A percentile compares a stretch with the other conserved stretches of the same genome.
These are phyloP conservation scores for Diceros bicornis DNA, from an alignment of 2,797 vertebrate genomes.

Conservation along the genomic window DNA sequence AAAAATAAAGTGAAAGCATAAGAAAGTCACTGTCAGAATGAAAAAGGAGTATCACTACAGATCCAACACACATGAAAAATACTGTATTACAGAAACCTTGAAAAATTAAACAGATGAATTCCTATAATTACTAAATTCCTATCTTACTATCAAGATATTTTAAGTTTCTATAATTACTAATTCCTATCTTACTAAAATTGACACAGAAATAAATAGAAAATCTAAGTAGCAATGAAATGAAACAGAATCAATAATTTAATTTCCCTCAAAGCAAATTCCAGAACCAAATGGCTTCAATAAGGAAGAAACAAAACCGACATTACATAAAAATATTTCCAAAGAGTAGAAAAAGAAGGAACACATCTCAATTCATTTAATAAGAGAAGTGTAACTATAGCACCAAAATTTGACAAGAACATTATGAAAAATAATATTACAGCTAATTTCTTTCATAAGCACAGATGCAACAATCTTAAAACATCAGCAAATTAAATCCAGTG, in stretches of 20 bases:
- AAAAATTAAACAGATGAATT: background rate
- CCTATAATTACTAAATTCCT: too few relatives aligned
- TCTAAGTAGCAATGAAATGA: constrained; percentile 22
- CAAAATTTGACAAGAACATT: background rate
- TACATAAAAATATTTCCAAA: background rate
- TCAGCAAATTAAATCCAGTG: background rate
- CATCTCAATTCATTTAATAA: background rate
- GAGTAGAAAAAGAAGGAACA: background rate
- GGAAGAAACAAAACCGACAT: background rate
- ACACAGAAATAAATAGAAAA: background rate
- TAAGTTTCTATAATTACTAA: too few relatives aligned
- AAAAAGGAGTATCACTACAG: background rate
- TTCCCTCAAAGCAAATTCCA: constrained; percentile 21
- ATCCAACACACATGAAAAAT: background rate
- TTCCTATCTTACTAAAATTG: background rate
- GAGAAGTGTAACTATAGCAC: background rate
- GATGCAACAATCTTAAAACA: background rate
- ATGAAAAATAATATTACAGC: background rate
- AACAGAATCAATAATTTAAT: background rate
- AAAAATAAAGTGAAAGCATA: background rate
- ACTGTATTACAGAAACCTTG: background rate
- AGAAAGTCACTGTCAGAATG: background rate
- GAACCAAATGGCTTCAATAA: background rate
- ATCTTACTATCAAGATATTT: too few relatives aligned
- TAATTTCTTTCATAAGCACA: background rate